These are phyloP conservation scores for Pollenia angustigena DNA, from an alignment of 2,888 invertebrate species.

Conservation along the genomic window DNA sequence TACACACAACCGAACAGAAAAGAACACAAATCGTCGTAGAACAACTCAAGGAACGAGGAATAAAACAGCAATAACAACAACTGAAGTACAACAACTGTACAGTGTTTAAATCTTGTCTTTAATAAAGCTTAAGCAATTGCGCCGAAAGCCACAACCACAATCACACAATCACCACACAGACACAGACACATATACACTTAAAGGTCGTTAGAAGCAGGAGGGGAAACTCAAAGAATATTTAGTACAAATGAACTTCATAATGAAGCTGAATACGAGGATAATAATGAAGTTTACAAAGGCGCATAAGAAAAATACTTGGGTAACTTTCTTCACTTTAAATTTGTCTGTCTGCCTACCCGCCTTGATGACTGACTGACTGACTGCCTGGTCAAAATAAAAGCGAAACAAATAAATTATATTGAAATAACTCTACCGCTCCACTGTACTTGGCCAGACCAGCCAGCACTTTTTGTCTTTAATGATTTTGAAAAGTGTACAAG, in stretches of 20 bases:
- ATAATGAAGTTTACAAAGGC: conserved; percentile 21
- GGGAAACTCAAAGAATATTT: conserved; percentile 25
- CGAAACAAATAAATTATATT: conserved; percentile 58
- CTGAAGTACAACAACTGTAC: conserved; percentile 54
- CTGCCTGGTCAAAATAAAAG: conserved; percentile 27
- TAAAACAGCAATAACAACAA: conserved; percentile 43
- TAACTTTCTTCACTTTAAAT: conserved; percentile 25
- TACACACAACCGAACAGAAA: conserved; percentile 61
- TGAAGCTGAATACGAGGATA: conserved; percentile 10
- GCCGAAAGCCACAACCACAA: conserved; percentile 69
- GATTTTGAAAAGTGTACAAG: conserved; percentile 61
- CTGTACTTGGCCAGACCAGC: conserved; percentile 20
- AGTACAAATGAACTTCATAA: conserved; percentile 48
- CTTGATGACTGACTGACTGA: conserved; percentile 26
- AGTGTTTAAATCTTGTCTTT: conserved; percentile 73
- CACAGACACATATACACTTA: neutral
- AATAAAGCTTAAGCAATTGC: conserved; percentile 77
- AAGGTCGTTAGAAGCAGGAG: neutral
- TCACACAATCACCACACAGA: conserved; percentile 18
- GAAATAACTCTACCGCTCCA: conserved; percentile 33
- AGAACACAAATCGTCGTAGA: conserved; percentile 60
- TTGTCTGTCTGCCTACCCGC: neutral
- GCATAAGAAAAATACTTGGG: neutral
- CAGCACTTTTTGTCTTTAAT: conserved; percentile 42
- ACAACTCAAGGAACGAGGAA: conserved; percentile 35